These are phyloP conservation scores for Porites lobata DNA, from an alignment of 92 coral and sea anemone genomes.

Conservation along the genomic window DNA sequence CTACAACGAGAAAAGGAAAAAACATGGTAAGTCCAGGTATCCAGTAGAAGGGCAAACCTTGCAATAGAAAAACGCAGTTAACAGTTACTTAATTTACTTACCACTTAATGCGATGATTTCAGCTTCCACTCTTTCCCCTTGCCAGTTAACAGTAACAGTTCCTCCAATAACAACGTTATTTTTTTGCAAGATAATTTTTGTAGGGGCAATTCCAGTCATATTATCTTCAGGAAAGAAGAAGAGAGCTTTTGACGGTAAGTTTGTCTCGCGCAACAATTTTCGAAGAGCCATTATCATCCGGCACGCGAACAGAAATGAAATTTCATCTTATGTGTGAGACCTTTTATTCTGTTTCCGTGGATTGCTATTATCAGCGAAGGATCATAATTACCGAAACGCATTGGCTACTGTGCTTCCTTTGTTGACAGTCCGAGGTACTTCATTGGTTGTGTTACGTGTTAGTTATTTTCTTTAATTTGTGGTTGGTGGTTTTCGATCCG, in stretches of 20 bases:
- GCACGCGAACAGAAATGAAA: neutral
- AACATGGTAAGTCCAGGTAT: no score
- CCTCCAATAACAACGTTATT: no score
- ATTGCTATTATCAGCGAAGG: neutral
- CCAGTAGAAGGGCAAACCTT: no score
- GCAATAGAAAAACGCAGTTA: no score
- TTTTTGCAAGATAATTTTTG: no score
- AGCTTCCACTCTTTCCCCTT: no score
- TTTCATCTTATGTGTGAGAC: neutral
- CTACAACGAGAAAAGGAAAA: no score
- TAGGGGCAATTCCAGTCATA: no score
- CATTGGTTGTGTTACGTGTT: no score
- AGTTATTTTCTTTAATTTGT: neutral
- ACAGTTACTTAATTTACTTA: no score
- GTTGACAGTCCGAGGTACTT: neutral
- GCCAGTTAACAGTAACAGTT: no score
- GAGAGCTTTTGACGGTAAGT: neutral
- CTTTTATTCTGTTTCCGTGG: neutral
- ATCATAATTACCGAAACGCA: neutral
- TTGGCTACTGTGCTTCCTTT: neutral
- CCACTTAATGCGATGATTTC: no score
- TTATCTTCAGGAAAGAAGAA: neutral
- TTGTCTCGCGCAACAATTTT: neutral
- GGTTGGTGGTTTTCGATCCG: neutral
- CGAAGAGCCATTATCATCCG: neutral